phyloP scores from a whole-genome alignment of 1,140 invertebrate species.

The Drosophila rhopaloa region DNA sequence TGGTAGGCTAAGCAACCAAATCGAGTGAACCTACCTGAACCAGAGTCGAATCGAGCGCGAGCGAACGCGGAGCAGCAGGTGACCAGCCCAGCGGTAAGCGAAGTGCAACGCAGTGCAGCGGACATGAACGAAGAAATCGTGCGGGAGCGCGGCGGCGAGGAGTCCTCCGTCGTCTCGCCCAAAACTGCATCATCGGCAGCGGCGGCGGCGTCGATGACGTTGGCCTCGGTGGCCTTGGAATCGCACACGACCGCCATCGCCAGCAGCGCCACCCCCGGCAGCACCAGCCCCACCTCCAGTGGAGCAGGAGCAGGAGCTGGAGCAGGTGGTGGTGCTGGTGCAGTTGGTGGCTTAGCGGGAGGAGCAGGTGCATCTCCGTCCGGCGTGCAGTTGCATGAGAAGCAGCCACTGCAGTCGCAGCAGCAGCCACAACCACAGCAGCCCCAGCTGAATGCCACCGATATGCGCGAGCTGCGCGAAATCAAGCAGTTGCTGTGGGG shows the following conservation, averaged over 20 bases:
- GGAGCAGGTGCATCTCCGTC: conserved; percentile 9
- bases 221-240: conserved; percentile 71
- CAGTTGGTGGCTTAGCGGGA: no score
- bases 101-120: conserved; percentile 9
- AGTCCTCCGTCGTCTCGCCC: conserved; percentile 54
- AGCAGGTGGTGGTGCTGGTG: no score
- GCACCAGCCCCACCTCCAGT: conserved; percentile 25
- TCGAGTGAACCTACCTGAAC: neutral
- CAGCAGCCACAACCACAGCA: conserved; percentile 20
- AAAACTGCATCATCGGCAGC: conserved; percentile 54
- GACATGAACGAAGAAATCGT: conserved; percentile 64
- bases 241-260: conserved; percentile 25
- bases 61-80: neutral
- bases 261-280: neutral
- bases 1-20: conserved; percentile 46
- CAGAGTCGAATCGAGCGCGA: neutral
- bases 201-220: conserved; percentile 62
- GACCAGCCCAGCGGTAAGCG: conserved; percentile 7
- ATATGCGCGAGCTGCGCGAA: conserved; percentile 87
- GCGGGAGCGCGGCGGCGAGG: conserved; percentile 64
- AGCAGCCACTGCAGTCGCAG: conserved; percentile 30
- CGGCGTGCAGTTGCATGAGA: conserved; percentile 2
- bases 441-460: conserved; percentile 41
- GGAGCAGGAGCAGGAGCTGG: neutral
- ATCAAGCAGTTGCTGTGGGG: conserved; percentile 93